Evolutionary conservation across 1,140 invertebrate species (phyloP).

Genomic region (Sinonovacula constricta): DNA sequence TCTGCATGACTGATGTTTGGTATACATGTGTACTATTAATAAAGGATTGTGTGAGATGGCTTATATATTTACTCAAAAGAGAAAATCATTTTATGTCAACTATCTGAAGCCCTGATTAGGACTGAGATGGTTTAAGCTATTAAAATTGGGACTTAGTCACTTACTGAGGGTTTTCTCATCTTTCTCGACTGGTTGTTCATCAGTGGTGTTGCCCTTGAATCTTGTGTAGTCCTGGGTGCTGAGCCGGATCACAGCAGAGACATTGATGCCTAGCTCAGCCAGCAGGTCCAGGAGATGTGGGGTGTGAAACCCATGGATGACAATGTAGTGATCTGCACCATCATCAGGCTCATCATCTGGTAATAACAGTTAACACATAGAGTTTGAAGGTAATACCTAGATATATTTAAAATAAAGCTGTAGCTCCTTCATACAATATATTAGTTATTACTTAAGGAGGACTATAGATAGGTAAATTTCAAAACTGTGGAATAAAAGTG

Average conservation of each 20-base stretch:
- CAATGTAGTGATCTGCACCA: conserved; percentile 76
- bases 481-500: too few relatives aligned
- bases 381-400: too few relatives aligned
- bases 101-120: neutral
- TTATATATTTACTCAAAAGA: neutral
- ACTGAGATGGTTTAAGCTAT: neutral
- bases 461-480: too few relatives aligned
- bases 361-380: too few relatives aligned
- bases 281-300: conserved; percentile 71
- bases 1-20: too few relatives aligned
- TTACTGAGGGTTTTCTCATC: conserved; percentile 72
- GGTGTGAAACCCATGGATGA: conserved; percentile 75
- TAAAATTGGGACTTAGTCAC: conserved; percentile 19
- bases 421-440: too few relatives aligned
- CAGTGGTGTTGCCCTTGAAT: conserved; percentile 52
- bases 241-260: conserved; percentile 65
- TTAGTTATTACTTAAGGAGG: too few relatives aligned
- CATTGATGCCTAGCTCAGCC: conserved; percentile 72
- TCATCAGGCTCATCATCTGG: conserved; percentile 80
- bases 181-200: conserved; percentile 61
- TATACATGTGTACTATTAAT: too few relatives aligned
- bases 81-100: neutral
- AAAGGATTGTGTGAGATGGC: too few relatives aligned
- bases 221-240: conserved; percentile 68
- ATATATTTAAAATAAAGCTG: too few relatives aligned